Percentiles rank a stretch among this genome's conserved stretches.
These are phyloP conservation scores for Sceliomorpha sp. DNA, from an alignment of 2,888 invertebrate genomes.

Conservation along the genomic window DNA sequence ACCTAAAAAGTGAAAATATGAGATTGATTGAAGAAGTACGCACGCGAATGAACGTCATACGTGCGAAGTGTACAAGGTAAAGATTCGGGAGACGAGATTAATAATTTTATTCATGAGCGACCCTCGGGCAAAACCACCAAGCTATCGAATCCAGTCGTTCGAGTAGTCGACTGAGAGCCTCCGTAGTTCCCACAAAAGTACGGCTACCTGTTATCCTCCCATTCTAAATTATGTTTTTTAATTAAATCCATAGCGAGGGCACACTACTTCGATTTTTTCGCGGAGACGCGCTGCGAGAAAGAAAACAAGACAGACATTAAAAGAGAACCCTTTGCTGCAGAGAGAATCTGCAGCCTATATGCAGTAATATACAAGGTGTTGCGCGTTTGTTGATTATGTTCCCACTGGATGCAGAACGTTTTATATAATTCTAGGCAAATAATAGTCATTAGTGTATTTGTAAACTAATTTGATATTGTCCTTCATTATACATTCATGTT, in stretches of 20 bases:
- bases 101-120: conserved; percentile 80
- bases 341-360: conserved; percentile 13
- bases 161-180: conserved; percentile 55
- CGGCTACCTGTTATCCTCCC: conserved; percentile 77
- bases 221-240: conserved; percentile 80
- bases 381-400: conserved; percentile 3
- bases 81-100: conserved; percentile 69
- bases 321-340: conserved; percentile 40
- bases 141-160: conserved; percentile 52
- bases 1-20: too few relatives aligned
- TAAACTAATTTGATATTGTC: too few relatives aligned
- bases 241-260: conserved; percentile 79
- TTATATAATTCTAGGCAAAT: too few relatives aligned
- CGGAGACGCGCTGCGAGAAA: conserved; percentile 65
- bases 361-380: conserved; percentile 23
- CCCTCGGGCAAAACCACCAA: conserved; percentile 63
- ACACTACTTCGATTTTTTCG: conserved; percentile 53
- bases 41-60: conserved; percentile 10
- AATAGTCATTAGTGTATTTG: too few relatives aligned
- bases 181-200: conserved; percentile 74
- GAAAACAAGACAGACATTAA: conserved; percentile 36
- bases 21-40: conserved; percentile 2
- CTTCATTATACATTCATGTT: too few relatives aligned
- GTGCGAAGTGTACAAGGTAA: conserved; percentile 45
- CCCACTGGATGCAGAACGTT: too few relatives aligned